Evolutionary conservation across 2,113 vertebrate species (phyloP).

Genomic region (Geococcyx californianus): DNA sequence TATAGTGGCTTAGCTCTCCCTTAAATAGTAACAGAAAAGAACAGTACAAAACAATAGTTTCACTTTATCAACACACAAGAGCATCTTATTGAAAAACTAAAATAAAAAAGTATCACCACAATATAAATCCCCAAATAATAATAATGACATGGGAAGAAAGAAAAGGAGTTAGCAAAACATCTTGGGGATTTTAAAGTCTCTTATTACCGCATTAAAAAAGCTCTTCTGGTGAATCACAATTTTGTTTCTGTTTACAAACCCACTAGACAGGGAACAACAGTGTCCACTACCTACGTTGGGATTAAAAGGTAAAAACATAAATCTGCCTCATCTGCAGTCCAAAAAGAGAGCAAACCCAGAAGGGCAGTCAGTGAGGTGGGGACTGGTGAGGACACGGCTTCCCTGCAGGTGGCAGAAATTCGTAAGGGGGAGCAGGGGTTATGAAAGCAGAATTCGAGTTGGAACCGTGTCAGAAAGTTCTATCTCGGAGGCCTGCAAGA

Average conservation of each 20-base stretch:
- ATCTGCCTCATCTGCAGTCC: slow-evolving; percentile 53
- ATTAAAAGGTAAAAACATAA: neutral
- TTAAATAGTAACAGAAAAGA: slow-evolving; percentile 76
- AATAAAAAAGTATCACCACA: slow-evolving; percentile 67
- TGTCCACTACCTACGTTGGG: neutral
- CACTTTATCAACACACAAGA: slow-evolving; percentile 49
- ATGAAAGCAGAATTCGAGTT: neutral
- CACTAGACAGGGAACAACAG: neutral
- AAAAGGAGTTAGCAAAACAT: slow-evolving; percentile 9
- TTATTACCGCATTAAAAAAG: neutral
- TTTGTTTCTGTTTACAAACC: slow-evolving; percentile 12
- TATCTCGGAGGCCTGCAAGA: slow-evolving; percentile 67
- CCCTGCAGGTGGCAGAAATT: neutral
- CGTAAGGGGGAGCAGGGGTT: neutral
- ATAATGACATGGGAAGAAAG: slow-evolving; percentile 41
- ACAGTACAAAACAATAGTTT: slow-evolving; percentile 63
- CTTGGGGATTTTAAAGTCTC: slow-evolving; percentile 45
- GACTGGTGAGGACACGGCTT: neutral
- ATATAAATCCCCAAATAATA: slow-evolving; percentile 61
- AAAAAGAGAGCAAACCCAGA: neutral
- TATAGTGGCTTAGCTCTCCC: slow-evolving; percentile 70
- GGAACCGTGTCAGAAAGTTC: slow-evolving; percentile 51
- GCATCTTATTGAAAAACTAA: slow-evolving; percentile 61
- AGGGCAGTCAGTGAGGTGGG: slow-evolving; percentile 7
- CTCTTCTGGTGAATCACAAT: slow-evolving; percentile 38